Percentiles rank a stretch among this genome's conserved stretches.
Evolutionary conservation across 2,797 vertebrate genomes (phyloP).

Genomic region (Adelosebastes latens): DNA sequence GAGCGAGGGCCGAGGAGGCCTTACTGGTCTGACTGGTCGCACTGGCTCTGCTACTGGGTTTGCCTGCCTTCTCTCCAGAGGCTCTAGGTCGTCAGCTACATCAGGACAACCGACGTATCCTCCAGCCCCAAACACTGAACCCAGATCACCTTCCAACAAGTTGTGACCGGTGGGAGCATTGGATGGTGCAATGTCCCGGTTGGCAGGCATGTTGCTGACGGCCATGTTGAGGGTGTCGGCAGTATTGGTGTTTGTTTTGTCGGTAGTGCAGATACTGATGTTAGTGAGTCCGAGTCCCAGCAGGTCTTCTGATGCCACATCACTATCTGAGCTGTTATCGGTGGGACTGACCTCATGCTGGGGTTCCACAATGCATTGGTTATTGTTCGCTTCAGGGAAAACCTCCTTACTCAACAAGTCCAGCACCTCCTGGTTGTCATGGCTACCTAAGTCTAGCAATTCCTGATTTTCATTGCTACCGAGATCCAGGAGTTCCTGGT

Average conservation of each 20-base stretch:
- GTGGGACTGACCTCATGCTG: slow-evolving; percentile 26
- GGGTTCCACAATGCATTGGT: slow-evolving; percentile 44
- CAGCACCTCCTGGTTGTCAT: slow-evolving; percentile 62
- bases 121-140: slow-evolving; percentile 70
- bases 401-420: slow-evolving; percentile 33
- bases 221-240: slow-evolving; percentile 5
- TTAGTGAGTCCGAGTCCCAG: slow-evolving; percentile 44
- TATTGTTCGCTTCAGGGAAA: slow-evolving; percentile 63
- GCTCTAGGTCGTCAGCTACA: slow-evolving; percentile 76
- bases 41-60: slow-evolving; percentile 47
- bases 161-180: slow-evolving; percentile 6
- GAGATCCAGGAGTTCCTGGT: slow-evolving; percentile 30
- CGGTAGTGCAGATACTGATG: slow-evolving; percentile 14
- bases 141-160: slow-evolving; percentile 64
- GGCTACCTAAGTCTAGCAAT: slow-evolving; percentile 28
- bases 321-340: slow-evolving; percentile 67
- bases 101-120: slow-evolving; percentile 76
- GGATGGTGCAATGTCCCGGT: slow-evolving; percentile 10
- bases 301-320: slow-evolving; percentile 54
- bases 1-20: slow-evolving; percentile 79
- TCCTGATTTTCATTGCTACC: slow-evolving; percentile 48
- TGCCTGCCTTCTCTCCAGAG: slow-evolving; percentile 38
- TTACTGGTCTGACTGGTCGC: slow-evolving; percentile 57
- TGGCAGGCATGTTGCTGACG: slow-evolving; percentile 23
- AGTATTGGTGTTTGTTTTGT: slow-evolving; percentile 25